phyloP scores from a whole-genome alignment of 37 sponge, comb jelly and placozoan species.

The Haliclona indistincta region DNA sequence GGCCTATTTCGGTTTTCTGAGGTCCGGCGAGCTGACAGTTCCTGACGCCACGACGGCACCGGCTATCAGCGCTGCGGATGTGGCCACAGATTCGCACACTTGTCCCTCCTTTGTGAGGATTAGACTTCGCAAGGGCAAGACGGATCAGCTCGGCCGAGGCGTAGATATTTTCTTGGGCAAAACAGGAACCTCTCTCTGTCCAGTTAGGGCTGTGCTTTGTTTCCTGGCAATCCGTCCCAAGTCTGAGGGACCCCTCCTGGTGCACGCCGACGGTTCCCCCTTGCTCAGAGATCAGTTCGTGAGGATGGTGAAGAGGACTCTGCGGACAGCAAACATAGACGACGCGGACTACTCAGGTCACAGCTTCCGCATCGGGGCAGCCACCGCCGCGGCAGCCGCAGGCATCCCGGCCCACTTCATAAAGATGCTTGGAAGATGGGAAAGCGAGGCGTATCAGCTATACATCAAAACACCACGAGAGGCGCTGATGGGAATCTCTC shows the following conservation, averaged over 20 bases:
- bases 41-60: constrained; percentile 19
- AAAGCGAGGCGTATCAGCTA: constrained; percentile 18
- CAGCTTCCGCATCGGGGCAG: constrained; percentile 42
- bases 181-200: constrained; percentile 11
- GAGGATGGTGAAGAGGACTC: neutral
- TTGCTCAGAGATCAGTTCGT: constrained; percentile 18
- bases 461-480: constrained; percentile 22
- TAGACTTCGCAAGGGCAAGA: constrained; percentile 11
- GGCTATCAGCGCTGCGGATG: neutral
- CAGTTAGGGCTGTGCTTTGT: constrained; percentile 11
- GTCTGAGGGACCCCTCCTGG: constrained; percentile 13
- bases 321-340: constrained; percentile 1
- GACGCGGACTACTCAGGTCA: constrained; percentile 9
- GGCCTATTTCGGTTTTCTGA: constrained; percentile 28
- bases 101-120: neutral
- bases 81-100: constrained; percentile 12
- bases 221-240: constrained; percentile 6
- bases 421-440: constrained; percentile 26
- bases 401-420: constrained; percentile 21
- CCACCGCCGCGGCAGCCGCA: constrained; percentile 16
- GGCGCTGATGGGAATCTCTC: neutral
- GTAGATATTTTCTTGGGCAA: constrained; percentile 17
- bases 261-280: neutral
- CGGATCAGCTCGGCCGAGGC: constrained; percentile 21
- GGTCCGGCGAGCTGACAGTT: constrained; percentile 28